A percentile compares a stretch with the other conserved stretches of the same genome.
These are phyloP conservation scores for Lampropteryx suffumata DNA, from an alignment of 2,888 invertebrate species.

Conservation along the genomic window DNA sequence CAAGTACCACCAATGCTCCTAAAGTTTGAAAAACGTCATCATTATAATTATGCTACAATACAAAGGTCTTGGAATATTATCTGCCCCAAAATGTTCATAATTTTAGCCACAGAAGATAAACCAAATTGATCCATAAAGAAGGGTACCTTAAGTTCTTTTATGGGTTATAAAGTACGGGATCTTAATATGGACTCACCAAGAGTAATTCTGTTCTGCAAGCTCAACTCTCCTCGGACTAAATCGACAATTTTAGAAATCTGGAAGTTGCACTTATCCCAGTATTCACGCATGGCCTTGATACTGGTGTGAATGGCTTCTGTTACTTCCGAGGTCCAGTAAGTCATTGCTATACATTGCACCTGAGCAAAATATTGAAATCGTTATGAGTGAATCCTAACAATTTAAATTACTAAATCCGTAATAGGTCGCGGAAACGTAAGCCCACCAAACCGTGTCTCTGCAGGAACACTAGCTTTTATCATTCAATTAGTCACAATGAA, in stretches of 20 bases:
- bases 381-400: no score
- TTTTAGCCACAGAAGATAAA: no score
- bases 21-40: constrained; percentile 21
- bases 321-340: constrained; percentile 96
- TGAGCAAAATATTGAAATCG: constrained; percentile 30
- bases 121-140: no score
- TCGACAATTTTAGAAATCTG: constrained; percentile 93
- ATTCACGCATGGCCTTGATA: constrained; percentile 81
- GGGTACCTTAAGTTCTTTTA: no score
- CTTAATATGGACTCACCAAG: constrained; percentile 79
- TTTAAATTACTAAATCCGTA: no score
- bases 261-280: constrained; percentile 87
- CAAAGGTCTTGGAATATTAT: no score
- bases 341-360: constrained; percentile 91
- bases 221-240: constrained; percentile 93
- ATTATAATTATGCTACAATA: no score
- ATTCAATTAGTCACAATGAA: no score
- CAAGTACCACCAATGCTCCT: constrained; percentile 95
- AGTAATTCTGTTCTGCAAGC: constrained; percentile 93
- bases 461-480: no score
- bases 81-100: no score
- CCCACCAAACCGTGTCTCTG: no score
- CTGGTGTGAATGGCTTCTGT: constrained; percentile 87
- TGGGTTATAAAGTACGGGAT: neutral
- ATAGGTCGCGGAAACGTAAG: no score